These are phyloP conservation scores for Cheilosia impressa DNA, from an alignment of 2,888 invertebrate genomes.

Conservation along the genomic window DNA sequence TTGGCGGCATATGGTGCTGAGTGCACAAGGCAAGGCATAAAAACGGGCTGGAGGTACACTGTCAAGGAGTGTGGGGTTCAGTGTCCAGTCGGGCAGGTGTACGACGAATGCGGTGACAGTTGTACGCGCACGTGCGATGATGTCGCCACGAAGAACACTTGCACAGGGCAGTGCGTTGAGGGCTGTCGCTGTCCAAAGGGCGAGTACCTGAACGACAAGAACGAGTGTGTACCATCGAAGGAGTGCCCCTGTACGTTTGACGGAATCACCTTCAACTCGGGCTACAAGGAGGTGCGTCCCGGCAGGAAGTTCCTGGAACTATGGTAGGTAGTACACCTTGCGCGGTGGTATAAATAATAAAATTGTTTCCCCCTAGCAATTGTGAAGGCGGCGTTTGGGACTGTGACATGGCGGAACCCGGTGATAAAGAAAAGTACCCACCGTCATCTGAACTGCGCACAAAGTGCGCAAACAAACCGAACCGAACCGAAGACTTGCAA, in stretches of 20 bases:
- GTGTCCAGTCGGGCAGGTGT: constrained; percentile 91
- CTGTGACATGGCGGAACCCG: constrained; percentile 87
- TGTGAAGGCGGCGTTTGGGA: constrained; percentile 90
- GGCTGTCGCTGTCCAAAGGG: constrained; percentile 95
- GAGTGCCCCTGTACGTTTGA: constrained; percentile 91
- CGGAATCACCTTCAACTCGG: constrained; percentile 89
- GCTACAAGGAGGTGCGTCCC: constrained; percentile 90
- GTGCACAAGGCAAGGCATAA: constrained; percentile 89
- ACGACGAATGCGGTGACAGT: constrained; percentile 93
- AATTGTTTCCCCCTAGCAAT: constrained; percentile 83
- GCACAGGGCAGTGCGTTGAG: constrained; percentile 88
- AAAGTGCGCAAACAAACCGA: constrained; percentile 87
- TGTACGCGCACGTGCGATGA: constrained; percentile 91
- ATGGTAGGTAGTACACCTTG: constrained; percentile 85
- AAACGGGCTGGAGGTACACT: constrained; percentile 91
- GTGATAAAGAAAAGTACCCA: constrained; percentile 87
- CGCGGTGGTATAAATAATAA: too few relatives aligned
- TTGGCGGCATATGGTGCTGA: constrained; percentile 92
- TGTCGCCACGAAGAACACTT: constrained; percentile 79
- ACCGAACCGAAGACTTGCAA: constrained; percentile 92
- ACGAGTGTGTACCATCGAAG: constrained; percentile 90
- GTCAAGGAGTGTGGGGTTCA: constrained; percentile 91
- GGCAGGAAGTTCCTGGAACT: constrained; percentile 88
- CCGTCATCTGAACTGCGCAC: constrained; percentile 87
- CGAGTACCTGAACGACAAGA: constrained; percentile 88